phyloP scores from a whole-genome alignment of 2,113 vertebrate species.

The Lasiurus cinereus region DNA sequence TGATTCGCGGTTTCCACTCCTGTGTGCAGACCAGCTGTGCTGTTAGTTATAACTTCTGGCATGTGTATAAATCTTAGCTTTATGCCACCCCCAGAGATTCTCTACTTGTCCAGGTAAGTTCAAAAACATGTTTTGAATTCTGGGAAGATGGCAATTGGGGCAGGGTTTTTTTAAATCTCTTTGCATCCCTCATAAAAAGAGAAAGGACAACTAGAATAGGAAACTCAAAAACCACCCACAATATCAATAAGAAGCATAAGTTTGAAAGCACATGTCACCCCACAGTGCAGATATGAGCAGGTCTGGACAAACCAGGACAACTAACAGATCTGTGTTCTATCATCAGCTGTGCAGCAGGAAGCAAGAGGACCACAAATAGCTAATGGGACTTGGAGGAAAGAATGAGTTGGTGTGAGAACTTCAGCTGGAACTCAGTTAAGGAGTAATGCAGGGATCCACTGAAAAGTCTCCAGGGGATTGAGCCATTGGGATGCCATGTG shows the following conservation, averaged over 20 bases:
- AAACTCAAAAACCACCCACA: conserved; percentile 24
- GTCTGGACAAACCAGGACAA: background rate
- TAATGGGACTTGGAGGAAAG: background rate
- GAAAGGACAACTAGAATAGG: background rate
- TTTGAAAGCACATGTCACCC: background rate
- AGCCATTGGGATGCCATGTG: background rate
- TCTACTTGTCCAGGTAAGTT: conserved; percentile 68
- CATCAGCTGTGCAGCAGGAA: background rate
- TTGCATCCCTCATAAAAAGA: background rate
- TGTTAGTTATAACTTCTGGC: conserved; percentile 69
- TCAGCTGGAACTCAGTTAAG: background rate
- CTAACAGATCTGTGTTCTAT: background rate
- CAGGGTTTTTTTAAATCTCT: conserved; percentile 44
- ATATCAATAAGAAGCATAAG: conserved; percentile 27
- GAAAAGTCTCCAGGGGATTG: background rate
- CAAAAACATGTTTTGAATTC: conserved; percentile 69
- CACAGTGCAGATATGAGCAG: background rate
- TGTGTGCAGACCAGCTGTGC: conserved; percentile 73
- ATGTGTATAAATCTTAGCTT: conserved; percentile 67
- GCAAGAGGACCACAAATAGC: background rate
- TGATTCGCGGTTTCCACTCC: conserved; percentile 64
- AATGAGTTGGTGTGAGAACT: background rate
- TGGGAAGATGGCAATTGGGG: conserved; percentile 2
- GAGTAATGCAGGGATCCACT: background rate
- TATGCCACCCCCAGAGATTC: conserved; percentile 69